Evolutionary conservation across 1,140 invertebrate genomes (phyloP).

Genomic region (Trypoxylus dichotomus): DNA sequence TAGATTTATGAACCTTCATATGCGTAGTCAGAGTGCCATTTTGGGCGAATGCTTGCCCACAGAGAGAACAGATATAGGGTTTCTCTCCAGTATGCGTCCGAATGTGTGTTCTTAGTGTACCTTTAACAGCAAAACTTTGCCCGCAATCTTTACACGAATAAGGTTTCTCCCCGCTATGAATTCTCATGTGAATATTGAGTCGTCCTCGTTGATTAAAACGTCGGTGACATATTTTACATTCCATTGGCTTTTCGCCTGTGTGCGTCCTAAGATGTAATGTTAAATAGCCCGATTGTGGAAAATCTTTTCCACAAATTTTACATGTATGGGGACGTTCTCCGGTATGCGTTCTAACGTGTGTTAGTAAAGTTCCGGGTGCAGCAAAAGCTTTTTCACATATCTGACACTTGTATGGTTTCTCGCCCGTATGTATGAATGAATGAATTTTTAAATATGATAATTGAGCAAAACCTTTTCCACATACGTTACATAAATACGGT

Average conservation of each 20-base stretch:
- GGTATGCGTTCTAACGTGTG: constrained; percentile 46
- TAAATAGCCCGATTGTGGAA: constrained; percentile 49
- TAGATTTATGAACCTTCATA: constrained; percentile 41
- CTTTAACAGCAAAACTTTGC: constrained; percentile 66
- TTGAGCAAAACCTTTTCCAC: constrained; percentile 71
- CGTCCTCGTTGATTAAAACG: constrained; percentile 56
- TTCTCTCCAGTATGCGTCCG: constrained; percentile 43
- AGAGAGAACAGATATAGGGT: constrained; percentile 38
- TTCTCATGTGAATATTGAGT: constrained; percentile 52
- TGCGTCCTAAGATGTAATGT: constrained; percentile 56
- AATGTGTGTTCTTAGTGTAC: constrained; percentile 62
- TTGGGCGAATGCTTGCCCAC: constrained; percentile 44
- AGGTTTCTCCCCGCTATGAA: constrained; percentile 50
- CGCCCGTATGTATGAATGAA: constrained; percentile 39
- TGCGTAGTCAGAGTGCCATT: constrained; percentile 43
- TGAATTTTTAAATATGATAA: constrained; percentile 66
- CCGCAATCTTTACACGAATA: constrained; percentile 49
- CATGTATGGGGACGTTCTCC: constrained; percentile 58
- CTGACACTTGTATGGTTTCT: constrained; percentile 33
- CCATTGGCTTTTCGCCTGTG: constrained; percentile 57
- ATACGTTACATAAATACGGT: constrained; percentile 75
- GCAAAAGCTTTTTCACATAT: constrained; percentile 38
- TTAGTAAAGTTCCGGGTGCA: constrained; percentile 39
- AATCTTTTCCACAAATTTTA: constrained; percentile 43
- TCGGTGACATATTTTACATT: constrained; percentile 59